Evolutionary conservation across 1,140 invertebrate species (phyloP), one percentile per base, ranked within the genome.

Genomic region (Trichonephila clavipes): DNA sequence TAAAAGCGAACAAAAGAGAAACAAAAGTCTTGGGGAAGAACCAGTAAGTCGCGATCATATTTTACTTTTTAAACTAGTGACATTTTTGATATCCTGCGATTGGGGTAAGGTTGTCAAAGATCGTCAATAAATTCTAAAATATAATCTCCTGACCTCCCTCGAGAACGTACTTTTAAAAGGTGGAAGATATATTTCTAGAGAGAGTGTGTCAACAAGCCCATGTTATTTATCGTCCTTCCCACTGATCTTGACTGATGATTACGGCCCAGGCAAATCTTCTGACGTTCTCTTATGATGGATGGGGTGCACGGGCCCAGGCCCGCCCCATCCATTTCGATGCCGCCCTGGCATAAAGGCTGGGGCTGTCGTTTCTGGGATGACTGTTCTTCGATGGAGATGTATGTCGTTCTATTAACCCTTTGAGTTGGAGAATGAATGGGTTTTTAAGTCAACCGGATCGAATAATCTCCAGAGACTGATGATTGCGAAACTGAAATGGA

Each of bases 201-300:
- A 16, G 24, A 24, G 28, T 18, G 69, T 77, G 69, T 77, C 69
- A 77, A 77, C 69, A 77, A 77, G 69, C 69, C 14, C 69, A 24
- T 16, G 69, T 77, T 77, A 77, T 77, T 77, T 77, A 77, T 77
- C 69, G 69, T 77, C 69, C 16, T 77, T 34, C 28, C 69, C 69
- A 77, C 24, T 77, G 69, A 77, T 77, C 69, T 77, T 77, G 69
- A 77, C 69, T 24, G 69, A 77, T 77, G 69, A 77, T 77, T 77
- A 77, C 12, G 28, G 69, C 24, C 28, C 28, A 16, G 69, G 24
- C 69, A 77, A 77, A 77, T 77, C 69, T 24, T 77, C 28, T 77
- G 69, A 77, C 69, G 28, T 77, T 14, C 69, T 24, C 14, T 12
- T 16, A 77, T 77, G 69, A 77, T 77, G 69, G 69, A 77, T 77